Conservation (phyloP, 2,888 invertebrate genomes). For the Philereme transversata region DNA sequence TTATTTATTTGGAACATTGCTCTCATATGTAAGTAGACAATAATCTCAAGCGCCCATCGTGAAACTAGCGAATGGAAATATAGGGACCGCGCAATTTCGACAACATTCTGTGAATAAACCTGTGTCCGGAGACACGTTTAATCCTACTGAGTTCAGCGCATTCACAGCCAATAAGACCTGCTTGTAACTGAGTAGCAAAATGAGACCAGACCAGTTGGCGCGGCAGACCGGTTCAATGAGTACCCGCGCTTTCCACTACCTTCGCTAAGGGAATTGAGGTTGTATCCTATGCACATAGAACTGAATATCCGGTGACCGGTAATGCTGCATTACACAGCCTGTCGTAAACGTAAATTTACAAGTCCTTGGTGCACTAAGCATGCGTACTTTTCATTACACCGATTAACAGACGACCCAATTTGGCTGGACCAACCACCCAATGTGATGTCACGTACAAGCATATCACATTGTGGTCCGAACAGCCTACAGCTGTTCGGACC, state of each 20-base stretch:
- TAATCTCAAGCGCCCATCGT: too few species aligned
- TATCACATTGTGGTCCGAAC: too few species aligned
- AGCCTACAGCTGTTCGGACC: too few species aligned
- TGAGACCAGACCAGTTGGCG: slow-evolving; percentile 64
- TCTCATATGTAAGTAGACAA: too few species aligned
- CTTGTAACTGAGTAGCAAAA: slow-evolving; percentile 35
- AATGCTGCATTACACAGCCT: background rate
- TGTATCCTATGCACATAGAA: background rate
- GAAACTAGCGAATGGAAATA: too few species aligned
- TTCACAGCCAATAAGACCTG: slow-evolving; percentile 16
- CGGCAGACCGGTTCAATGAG: slow-evolving; percentile 60
- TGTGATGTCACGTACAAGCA: too few species aligned
- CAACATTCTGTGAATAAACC: too few species aligned
- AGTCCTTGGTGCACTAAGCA: background rate
- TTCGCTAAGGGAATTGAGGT: slow-evolving; percentile 4
- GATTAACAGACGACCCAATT: too few species aligned
- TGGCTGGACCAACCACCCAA: too few species aligned
- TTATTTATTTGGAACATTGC: too few species aligned
- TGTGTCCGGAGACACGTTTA: too few species aligned
- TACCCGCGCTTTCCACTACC: slow-evolving; percentile 67
- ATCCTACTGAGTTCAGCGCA: slow-evolving; percentile 2
- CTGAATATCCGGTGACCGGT: slow-evolving; percentile 6
- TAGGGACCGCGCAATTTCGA: too few species aligned
- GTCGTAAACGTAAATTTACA: background rate
- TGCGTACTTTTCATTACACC: background rate